A percentile compares a stretch with the other conserved stretches of the same genome.
Evolutionary conservation across 2,797 vertebrate species (phyloP).

Genomic region (Acrocephalus scirpaceus): DNA sequence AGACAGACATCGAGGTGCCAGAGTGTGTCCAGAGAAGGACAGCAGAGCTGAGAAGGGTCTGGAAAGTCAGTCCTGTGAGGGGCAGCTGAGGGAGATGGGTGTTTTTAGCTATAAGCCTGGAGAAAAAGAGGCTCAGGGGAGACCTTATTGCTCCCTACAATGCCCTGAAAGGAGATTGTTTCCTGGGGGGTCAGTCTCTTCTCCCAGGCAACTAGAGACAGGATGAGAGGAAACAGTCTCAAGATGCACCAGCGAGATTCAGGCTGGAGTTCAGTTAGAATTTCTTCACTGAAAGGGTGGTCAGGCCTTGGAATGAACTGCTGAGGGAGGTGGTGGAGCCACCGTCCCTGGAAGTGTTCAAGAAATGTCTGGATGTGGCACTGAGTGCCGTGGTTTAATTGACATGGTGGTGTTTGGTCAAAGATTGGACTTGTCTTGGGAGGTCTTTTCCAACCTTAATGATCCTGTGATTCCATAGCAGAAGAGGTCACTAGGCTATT

Average conservation of each 20-base stretch:
- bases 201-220: not conserved
- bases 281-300: not conserved
- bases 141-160: not conserved
- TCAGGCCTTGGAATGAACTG: not conserved
- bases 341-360: not conserved
- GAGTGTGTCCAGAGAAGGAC: not conserved
- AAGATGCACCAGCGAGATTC: not conserved
- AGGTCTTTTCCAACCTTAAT: not conserved
- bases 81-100: not conserved
- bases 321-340: not conserved
- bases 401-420: not conserved
- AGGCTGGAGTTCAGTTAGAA: not conserved
- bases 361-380: not conserved
- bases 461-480: not conserved
- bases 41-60: not conserved
- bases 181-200: fast-evolving
- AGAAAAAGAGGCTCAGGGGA: not conserved
- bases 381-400: not conserved
- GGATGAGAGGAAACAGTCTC: not conserved
- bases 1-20: not conserved
- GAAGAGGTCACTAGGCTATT: not conserved
- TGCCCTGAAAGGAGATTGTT: not conserved
- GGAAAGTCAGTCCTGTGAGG: not conserved
- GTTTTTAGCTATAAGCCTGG: not conserved
- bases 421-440: fast-evolving